Conservation (phyloP, 30 jellyfish, hydroid and myxozoan species). For the Catostylus mosaicus region DNA sequence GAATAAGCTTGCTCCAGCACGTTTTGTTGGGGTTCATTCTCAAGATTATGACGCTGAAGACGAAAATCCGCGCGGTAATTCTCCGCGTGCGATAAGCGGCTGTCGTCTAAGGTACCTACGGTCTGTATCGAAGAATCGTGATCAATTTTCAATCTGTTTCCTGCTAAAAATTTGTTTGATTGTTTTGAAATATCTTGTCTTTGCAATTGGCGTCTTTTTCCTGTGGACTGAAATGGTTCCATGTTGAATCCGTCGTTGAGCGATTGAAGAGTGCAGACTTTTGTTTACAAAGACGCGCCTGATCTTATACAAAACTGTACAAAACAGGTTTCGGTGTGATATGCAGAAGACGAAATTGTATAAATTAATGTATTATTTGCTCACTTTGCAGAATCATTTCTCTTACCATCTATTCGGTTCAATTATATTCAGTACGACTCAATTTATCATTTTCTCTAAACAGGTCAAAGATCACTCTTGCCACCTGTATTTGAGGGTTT, state of each 20-base stretch:
- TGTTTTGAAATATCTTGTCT: background rate
- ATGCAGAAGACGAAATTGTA: no score
- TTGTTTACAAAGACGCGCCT: no score
- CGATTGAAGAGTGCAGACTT: no score
- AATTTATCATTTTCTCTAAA: background rate
- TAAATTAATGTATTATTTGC: no score
- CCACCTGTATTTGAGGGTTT: constrained; percentile 1
- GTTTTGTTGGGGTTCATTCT: constrained; percentile 18
- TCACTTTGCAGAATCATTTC: no score
- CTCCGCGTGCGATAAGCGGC: constrained; percentile 56
- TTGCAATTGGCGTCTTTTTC: background rate
- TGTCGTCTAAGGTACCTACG: constrained; percentile 50
- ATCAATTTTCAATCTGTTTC: constrained; percentile 34
- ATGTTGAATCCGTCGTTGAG: no score
- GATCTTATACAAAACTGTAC: no score
- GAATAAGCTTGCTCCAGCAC: constrained; percentile 27
- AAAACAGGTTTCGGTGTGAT: no score
- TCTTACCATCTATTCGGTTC: no score
- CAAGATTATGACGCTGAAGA: background rate
- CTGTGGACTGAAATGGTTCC: no score
- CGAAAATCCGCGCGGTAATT: constrained; percentile 7
- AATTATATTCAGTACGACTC: no score
- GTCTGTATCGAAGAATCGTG: constrained; percentile 66
- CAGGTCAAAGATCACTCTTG: constrained; percentile 4
- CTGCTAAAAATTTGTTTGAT: background rate